Base-by-base conservation (phyloP, 2,797 vertebrate genomes). In the Epinephelus awoara region DNA sequence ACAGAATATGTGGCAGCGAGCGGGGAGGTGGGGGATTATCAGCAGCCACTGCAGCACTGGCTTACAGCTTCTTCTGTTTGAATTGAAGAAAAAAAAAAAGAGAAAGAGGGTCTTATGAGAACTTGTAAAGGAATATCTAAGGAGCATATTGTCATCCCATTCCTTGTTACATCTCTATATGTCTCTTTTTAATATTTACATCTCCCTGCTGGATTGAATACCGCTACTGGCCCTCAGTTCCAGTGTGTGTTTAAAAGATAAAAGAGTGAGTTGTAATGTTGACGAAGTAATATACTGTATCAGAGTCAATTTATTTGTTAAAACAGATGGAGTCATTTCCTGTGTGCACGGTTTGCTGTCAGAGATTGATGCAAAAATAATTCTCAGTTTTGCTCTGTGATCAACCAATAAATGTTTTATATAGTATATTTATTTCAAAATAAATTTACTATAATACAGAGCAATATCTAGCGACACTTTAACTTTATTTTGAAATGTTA, bases 1-100 rank as follows among this genome's bases (percentile, higher is more conserved):
- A 94, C 96, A 97, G 96, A 97, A 93, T 95, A 97, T 97, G 91
- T 83, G 75, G 69, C 85, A 74, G 74, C 19, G 55, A 70, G 46
- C 13, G 5, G 50, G 67, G 57, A 67, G 79, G 59, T 47, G 79
- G 81, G 81, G 80, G 83, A 79, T 86, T 77, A 92, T 80, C 80
- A 84, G 80, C 74, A 89, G 80, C 83, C 74, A 59, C 75, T 59
- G 85, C 89, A 82, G 78, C 86, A 67, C 80, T 86, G 82, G 71
- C 83, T 93, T 85, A 83, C 88, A 83, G 82, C 84, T 88, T 90
- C 85, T 91, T 90, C 82, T 90, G 81, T 91, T 92, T 92, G 88
- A 94, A 85, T 80, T 91, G 80, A 9, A 57, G 75, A 87, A 79
- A 59, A 82, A 62, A 87, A 75, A 87, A 79, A 59, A 83, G 59